Percentiles rank a stretch among this genome's conserved stretches.
phyloP scores from a whole-genome alignment of 1,140 invertebrate species.

The Phenacoccus solenopsis region DNA sequence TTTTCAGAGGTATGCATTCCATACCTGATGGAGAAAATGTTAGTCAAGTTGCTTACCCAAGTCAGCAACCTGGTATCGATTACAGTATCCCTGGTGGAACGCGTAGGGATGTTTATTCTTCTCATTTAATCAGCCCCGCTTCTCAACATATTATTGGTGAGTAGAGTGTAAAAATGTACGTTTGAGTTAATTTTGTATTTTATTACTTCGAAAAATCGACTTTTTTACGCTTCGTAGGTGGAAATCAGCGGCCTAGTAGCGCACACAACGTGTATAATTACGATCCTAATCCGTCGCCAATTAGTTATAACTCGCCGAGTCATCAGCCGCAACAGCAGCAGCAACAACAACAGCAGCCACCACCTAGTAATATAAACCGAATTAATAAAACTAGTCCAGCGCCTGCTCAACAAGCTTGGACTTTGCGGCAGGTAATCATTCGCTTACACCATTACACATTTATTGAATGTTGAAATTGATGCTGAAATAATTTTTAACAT shows the following conservation, averaged over 20 bases:
- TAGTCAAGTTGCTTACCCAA: no score
- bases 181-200: no score
- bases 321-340: constrained; percentile 30
- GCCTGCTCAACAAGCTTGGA: constrained; percentile 48
- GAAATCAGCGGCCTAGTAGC: constrained; percentile 43
- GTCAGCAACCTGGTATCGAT: neutral
- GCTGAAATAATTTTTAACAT: neutral
- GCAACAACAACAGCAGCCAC: constrained; percentile 31
- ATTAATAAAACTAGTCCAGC: constrained; percentile 55
- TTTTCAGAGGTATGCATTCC: constrained; percentile 27
- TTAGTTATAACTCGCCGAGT: constrained; percentile 30
- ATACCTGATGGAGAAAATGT: neutral
- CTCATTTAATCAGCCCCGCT: constrained; percentile 20
- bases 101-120: neutral
- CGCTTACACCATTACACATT: neutral
- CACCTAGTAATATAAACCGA: constrained; percentile 40
- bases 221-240: constrained; percentile 10
- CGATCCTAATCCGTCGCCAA: constrained; percentile 53
- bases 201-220: no score
- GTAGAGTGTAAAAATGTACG: neutral
- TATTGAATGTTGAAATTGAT: neutral
- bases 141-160: constrained; percentile 24
- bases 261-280: constrained; percentile 57
- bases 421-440: constrained; percentile 26
- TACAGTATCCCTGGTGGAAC: neutral